These are phyloP conservation scores for Pseudorectes ferrugineus DNA, from an alignment of 2,113 vertebrate species.

Conservation along the genomic window DNA sequence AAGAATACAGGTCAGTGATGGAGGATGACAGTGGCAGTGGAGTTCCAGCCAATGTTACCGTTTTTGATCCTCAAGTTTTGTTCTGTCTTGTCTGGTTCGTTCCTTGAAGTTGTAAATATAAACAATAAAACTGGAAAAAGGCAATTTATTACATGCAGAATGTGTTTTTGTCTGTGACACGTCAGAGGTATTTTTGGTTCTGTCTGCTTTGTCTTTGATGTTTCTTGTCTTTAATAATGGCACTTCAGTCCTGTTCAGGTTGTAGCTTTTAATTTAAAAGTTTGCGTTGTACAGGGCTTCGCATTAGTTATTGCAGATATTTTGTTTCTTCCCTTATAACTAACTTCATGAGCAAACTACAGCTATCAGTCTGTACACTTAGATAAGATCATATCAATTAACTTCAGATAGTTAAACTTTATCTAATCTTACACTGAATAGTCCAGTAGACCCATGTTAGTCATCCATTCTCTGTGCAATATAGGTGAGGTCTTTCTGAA, in stretches of 20 bases:
- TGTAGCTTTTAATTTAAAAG: neutral
- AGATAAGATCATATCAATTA: neutral
- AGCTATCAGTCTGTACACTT: neutral
- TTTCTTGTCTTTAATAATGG: neutral
- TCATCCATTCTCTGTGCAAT: neutral
- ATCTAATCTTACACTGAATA: neutral
- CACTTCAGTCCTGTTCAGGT: neutral
- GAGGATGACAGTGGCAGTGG: neutral
- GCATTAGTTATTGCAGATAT: neutral
- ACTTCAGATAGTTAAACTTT: neutral
- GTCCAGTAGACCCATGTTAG: neutral
- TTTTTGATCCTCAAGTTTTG: neutral
- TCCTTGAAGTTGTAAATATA: neutral
- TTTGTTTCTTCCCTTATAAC: neutral
- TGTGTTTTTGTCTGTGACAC: fast-evolving
- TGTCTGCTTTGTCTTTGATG: neutral
- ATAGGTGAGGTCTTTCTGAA: neutral
- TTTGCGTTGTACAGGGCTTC: neutral
- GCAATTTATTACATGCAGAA: neutral
- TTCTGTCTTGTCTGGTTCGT: neutral
- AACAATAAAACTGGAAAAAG: neutral
- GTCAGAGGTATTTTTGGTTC: neutral
- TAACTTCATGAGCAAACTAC: neutral
- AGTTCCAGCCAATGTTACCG: neutral
- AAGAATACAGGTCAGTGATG: neutral